Base-by-base conservation (phyloP, 2,113 vertebrate species). In the Bombycilla garrulus region DNA sequence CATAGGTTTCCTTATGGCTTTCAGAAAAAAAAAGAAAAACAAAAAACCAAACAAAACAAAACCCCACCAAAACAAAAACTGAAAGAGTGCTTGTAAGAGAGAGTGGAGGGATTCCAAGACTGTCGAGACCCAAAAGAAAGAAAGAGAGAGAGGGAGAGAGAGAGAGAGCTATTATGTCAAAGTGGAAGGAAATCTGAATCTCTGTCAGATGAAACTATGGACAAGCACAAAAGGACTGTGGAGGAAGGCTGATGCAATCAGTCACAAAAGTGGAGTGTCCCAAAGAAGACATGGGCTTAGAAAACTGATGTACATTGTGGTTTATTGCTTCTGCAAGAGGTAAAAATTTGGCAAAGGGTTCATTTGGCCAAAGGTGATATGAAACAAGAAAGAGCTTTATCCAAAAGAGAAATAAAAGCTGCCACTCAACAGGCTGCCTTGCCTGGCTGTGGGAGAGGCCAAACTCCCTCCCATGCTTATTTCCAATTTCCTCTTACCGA, bases 151-250 rank as follows among this genome's bases (percentile, higher is more conserved):
- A n/a, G n/a, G 9, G 38, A 38, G 9, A 54, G 25, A 48, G 22
- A n/a, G 11, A 70, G 35, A 2, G 3, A 81, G 51, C 31, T 50
- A 23, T 61, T 71, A 50, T 0, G 0, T 12, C n/a, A 70, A 57
- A 33, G 33, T 58, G 54, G 28, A 78, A 66, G 17, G 56, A 94
- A 78, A 87, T 48, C 25, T 61, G 14, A 36, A 40, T 20, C 22
- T 31, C 17, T 78, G 50, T 22, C 28, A 38, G 33, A 35, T 54
- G 42, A 73, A 94, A 66, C 23, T 8, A 11, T 10, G 35, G 38
- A 31, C 4, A 47, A 79, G 47, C 42, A 85, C 35, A 81, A 65
- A 64, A 77, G 50, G 45, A 82, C 4, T 23, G 10, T 2, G 11
- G 58, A 48, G 35, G 18, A 62, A 84, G 26, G 31, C 51, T 87